phyloP scores from a whole-genome alignment of 2,797 vertebrate species.

The Microctenopoma lineatum region DNA sequence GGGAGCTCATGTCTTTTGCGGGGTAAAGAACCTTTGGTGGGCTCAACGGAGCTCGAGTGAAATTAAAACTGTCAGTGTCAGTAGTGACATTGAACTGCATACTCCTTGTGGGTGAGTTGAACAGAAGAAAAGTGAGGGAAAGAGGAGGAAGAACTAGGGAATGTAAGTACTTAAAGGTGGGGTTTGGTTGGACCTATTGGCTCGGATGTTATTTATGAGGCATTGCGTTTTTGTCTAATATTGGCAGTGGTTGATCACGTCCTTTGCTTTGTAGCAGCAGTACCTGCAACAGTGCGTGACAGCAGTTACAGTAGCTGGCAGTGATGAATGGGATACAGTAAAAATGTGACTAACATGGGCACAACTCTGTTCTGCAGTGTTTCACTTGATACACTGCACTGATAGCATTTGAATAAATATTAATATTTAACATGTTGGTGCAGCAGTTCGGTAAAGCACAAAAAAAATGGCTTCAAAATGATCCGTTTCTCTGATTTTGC shows the following conservation, averaged over 20 bases:
- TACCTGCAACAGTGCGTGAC: not conserved
- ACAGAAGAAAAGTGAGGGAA: conserved; percentile 39
- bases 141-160: conserved; percentile 8
- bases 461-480: too few species aligned
- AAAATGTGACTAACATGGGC: not conserved
- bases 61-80: conserved; percentile 62
- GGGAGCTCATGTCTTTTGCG: not conserved
- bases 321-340: not conserved
- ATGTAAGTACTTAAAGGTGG: conserved; percentile 38
- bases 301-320: not conserved
- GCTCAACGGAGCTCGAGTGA: conserved; percentile 24
- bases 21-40: not conserved
- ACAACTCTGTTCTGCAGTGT: not conserved
- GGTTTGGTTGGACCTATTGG: conserved; percentile 15
- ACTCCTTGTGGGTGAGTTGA: conserved; percentile 54
- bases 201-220: conserved; percentile 29
- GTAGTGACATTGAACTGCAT: conserved; percentile 43
- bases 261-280: not conserved
- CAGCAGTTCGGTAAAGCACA: too few species aligned
- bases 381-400: too few species aligned
- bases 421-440: not conserved
- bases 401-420: not conserved
- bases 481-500: too few species aligned
- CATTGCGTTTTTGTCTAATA: conserved; percentile 21
- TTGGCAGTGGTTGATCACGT: not conserved